These are phyloP conservation scores for Penaeus japonicus DNA, from an alignment of 1,140 invertebrate genomes.

Conservation along the genomic window DNA sequence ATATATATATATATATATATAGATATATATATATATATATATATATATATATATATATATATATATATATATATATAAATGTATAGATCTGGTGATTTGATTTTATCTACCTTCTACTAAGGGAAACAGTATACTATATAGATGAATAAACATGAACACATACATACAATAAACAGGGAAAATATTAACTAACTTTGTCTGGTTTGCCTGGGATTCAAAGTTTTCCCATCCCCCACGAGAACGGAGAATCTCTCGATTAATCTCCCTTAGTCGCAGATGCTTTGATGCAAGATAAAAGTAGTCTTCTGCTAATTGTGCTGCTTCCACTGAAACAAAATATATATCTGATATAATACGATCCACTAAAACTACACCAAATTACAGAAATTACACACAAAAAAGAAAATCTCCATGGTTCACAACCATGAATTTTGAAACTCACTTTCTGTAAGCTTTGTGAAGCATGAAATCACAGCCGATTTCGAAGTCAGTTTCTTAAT, in stretches of 20 bases:
- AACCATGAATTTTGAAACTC: neutral
- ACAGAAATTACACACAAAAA: neutral
- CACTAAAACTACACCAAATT: neutral
- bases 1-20: too few relatives aligned
- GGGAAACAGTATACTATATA: neutral
- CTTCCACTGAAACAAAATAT: conserved; percentile 23
- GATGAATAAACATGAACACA: neutral
- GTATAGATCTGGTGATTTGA: too few relatives aligned
- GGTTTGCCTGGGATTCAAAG: conserved; percentile 32
- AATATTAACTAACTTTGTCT: conserved; percentile 44
- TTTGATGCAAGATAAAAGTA: conserved; percentile 36
- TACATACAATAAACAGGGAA: neutral
- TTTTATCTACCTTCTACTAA: too few relatives aligned
- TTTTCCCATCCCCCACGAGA: conserved; percentile 33
- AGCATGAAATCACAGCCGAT: conserved; percentile 37
- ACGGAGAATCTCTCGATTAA: conserved; percentile 4
- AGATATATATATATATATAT: too few relatives aligned
- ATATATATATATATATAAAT: too few relatives aligned
- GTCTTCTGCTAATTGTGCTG: conserved; percentile 44
- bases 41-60: too few relatives aligned
- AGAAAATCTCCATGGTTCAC: neutral
- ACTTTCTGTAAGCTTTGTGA: conserved; percentile 40
- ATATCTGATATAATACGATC: neutral
- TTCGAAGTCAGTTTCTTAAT: conserved; percentile 34
- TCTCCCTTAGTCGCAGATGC: conserved; percentile 27